These are phyloP conservation scores for Liasis olivaceus DNA, from an alignment of 2,797 vertebrate species.

Conservation along the genomic window DNA sequence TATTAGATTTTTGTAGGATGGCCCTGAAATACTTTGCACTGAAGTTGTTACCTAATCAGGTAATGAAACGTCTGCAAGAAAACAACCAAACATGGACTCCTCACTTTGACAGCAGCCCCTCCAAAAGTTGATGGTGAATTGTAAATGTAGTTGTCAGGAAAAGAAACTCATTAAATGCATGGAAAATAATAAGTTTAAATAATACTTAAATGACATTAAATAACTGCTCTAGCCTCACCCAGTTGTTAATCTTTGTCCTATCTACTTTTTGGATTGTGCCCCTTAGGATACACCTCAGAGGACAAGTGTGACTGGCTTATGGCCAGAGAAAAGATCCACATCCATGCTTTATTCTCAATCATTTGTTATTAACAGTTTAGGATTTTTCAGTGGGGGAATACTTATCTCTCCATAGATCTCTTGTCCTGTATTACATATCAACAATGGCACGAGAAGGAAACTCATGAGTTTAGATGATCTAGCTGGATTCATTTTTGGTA, in stretches of 20 bases:
- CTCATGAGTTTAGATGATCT: neutral
- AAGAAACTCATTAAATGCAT: neutral
- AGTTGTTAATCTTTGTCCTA: neutral
- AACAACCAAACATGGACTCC: no score
- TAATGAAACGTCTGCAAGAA: no score
- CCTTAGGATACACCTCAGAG: neutral
- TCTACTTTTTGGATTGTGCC: neutral
- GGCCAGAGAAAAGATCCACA: neutral
- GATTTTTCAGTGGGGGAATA: neutral
- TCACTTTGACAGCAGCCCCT: neutral
- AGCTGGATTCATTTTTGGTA: neutral
- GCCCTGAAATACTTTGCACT: neutral
- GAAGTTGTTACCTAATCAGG: no score
- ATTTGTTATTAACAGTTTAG: neutral
- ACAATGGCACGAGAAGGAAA: neutral
- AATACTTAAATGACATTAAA: neutral
- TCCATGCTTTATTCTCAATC: neutral
- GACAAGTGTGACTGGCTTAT: neutral
- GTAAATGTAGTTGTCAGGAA: neutral
- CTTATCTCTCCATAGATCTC: neutral
- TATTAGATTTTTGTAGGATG: neutral
- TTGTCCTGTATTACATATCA: neutral
- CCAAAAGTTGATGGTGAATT: neutral
- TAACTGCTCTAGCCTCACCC: neutral
- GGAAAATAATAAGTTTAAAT: neutral